Evolutionary conservation across 2,888 invertebrate species (phyloP), one percentile per base, ranked within the genome.

Genomic region (Zhuqinia jingwanae): DNA sequence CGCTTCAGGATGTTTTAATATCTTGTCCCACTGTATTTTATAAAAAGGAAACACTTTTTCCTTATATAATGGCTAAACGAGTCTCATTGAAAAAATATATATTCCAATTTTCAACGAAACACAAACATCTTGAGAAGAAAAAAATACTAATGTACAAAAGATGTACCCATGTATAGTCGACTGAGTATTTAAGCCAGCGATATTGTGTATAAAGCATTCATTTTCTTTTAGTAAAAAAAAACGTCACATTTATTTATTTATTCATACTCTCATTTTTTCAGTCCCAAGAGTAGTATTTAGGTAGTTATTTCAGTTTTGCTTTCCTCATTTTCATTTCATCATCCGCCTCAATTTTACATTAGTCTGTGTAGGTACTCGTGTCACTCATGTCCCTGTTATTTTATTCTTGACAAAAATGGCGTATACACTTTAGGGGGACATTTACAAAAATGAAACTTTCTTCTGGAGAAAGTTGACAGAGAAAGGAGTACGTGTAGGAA

Each of bases 1-100:
- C 73, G 36, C 70, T 60, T 80, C 56, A 56, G 68, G 80, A 70
- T 70, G 80, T 68, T 70, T 80, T 68, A 81, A 45, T 81, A 56
- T 65, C 45, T 42, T 81, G 56, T 58, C 58, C 58, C 70, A n/a
- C n/a, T 81, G 22, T 60, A 27, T 45, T n/a, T n/a, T 47, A 70
- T 47, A 70, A n/a, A 47, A 58, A 73, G 53, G 65, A 25, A 81
- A n/a, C 25, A 45, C 53, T 73, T 70, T 78, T 70, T 60, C 70
- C n/a, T n/a, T 13, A 17, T 58, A 70, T 58, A 58, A 56, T 58
- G 70, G 70, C 70, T 45, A 73, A 70, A 81, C 25, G 70, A n/a
- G 47, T 25, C 25, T 70, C 70, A 70, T 70, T 70, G 45, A 70
- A 70, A 63, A 68, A 17, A 27, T n/a, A n/a, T n/a, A n/a, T n/a